phyloP scores from a whole-genome alignment of 2,888 invertebrate species.

The Auanema freiburgensis region DNA sequence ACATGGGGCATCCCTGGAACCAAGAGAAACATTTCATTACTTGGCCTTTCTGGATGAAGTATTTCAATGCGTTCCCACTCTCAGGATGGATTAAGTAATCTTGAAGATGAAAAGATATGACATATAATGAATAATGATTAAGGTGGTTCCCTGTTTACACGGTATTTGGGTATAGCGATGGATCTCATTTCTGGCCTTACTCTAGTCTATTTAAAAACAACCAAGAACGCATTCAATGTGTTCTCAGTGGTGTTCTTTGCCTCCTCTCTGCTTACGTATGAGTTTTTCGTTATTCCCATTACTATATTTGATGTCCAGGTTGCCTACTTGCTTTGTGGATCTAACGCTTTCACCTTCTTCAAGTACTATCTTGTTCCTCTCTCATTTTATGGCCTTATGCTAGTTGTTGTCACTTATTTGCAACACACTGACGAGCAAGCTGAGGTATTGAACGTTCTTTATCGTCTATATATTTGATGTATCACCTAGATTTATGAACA shows the following conservation, averaged over 20 bases:
- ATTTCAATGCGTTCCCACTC: slow-evolving; percentile 48
- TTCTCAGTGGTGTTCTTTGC: slow-evolving; percentile 45
- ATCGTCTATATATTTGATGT: neutral
- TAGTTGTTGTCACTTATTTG: slow-evolving; percentile 53
- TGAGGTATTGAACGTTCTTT: slow-evolving; percentile 27
- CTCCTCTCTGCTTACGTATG: slow-evolving; percentile 43
- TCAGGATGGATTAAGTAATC: slow-evolving; percentile 53
- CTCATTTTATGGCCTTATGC: slow-evolving; percentile 49
- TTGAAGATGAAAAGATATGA: neutral
- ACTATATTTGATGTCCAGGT: slow-evolving; percentile 7
- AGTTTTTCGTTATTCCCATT: neutral
- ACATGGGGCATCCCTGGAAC: slow-evolving; percentile 50
- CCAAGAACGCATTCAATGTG: slow-evolving; percentile 56
- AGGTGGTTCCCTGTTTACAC: slow-evolving; percentile 62
- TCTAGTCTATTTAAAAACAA: slow-evolving; percentile 50
- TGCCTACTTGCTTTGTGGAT: slow-evolving; percentile 34
- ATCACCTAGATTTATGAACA: slow-evolving; percentile 42
- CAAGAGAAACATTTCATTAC: slow-evolving; percentile 37
- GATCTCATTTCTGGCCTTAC: slow-evolving; percentile 60
- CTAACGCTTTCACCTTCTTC: slow-evolving; percentile 37
- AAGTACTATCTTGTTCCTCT: slow-evolving; percentile 53
- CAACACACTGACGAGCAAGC: slow-evolving; percentile 51
- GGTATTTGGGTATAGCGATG: slow-evolving; percentile 55
- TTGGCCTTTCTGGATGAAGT: slow-evolving; percentile 31
- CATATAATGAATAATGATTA: neutral